Base-by-base conservation (phyloP, 2,888 invertebrate species). In the Dryocosmus kuriphilus region DNA sequence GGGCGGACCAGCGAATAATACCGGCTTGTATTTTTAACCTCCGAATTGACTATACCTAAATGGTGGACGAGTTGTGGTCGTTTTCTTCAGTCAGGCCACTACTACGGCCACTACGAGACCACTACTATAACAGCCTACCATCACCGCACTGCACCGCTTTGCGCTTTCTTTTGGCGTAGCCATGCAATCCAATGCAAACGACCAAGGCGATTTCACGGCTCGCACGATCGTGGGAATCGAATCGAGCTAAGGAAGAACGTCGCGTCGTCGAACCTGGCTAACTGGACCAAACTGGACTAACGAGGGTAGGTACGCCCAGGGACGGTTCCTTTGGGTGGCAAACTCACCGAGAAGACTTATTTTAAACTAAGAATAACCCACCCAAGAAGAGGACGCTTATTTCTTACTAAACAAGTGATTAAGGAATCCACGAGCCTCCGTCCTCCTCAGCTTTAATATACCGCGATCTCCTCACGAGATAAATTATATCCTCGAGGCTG, bases 1-100 rank as follows among this genome's bases (percentile, higher is more conserved):
- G 87, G 88, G 88, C 88, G 88, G 86, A 87, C 85, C 86, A 83
- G 88, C 86, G 84, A 84, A 87, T 87, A 86, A 86, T 83, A 84
- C 83, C 79, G 83, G 85, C 83, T 86, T 85, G 85, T 86, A 86
- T 86, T 86, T 86, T 86, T 86, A 86, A 86, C 85, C 86, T 85
- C 80, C 84, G 85, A 82, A 76, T 75, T 38, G 46, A 9, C 51
- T 46, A 55, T 41, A 74, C 74, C 74, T 74, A 74, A 74, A 74
- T 74, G 74, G 60, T 74, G 74, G 74, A 60, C 57, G 74, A 74
- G n/a, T n/a, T n/a, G 74, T 61, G 24, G 74, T 41, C 16, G 41
- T 5, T 57, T 57, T 32, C 51, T 27, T 9, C 74, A 32, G 22
- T n/a, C n/a, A n/a, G n/a, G n/a, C n/a, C n/a, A 14, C 57, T 60